These are phyloP conservation scores for Chitala chitala DNA, from an alignment of 2,113 vertebrate genomes.

Conservation along the genomic window DNA sequence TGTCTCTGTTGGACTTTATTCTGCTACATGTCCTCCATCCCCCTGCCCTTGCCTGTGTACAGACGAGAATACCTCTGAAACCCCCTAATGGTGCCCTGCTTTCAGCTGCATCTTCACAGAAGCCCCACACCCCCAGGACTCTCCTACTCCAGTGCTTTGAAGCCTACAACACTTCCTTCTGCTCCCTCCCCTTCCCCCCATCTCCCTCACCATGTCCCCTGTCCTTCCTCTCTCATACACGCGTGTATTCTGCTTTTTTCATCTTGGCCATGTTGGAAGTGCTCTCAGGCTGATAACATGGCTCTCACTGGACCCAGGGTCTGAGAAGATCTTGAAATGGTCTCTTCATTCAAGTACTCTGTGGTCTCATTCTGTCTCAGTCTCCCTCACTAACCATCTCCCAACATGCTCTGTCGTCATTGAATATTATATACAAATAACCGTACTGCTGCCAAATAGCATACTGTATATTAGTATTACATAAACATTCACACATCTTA, in stretches of 20 bases:
- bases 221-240: neutral
- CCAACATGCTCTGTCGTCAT: conserved; percentile 32
- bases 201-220: too few relatives aligned
- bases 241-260: conserved; percentile 40
- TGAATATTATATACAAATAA: neutral
- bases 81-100: neutral
- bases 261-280: conserved; percentile 46
- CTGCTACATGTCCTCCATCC: neutral
- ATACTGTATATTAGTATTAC: neutral
- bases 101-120: neutral
- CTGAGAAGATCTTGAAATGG: conserved; percentile 55
- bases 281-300: conserved; percentile 46
- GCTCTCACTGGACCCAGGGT: conserved; percentile 56
- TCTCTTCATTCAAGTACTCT: conserved; percentile 33
- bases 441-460: neutral
- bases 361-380: too few relatives aligned
- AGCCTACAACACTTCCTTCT: neutral
- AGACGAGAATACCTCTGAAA: neutral
- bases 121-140: neutral
- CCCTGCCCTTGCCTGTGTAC: neutral
- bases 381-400: conserved; percentile 48
- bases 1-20: neutral
- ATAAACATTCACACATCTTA: neutral
- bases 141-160: neutral
- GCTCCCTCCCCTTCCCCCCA: conserved; percentile 38